A percentile compares a stretch with the other conserved stretches of the same genome.
These are phyloP conservation scores for Bujurquina vittata DNA, from an alignment of 2,113 vertebrate species.

Conservation along the genomic window DNA sequence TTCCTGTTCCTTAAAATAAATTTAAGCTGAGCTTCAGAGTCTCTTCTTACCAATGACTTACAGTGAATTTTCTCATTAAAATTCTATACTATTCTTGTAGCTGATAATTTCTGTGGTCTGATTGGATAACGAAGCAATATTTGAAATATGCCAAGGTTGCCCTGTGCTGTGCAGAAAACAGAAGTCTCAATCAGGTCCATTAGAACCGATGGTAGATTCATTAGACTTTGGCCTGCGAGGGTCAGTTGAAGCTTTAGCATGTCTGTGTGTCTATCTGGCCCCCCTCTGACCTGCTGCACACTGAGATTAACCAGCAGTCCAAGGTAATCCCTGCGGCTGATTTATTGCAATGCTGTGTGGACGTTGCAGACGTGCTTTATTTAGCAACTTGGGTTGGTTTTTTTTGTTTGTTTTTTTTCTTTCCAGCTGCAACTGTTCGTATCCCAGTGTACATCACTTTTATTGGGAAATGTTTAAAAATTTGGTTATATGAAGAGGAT, in stretches of 20 bases:
- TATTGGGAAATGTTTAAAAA: background rate
- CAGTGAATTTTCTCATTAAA: background rate
- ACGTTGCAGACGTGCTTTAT: conserved; percentile 35
- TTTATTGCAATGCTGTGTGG: conserved; percentile 53
- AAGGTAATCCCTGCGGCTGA: conserved; percentile 65
- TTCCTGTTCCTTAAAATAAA: background rate
- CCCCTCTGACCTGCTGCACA: conserved; percentile 23
- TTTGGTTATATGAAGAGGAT: background rate
- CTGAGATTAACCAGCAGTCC: conserved; percentile 65
- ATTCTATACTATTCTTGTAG: background rate
- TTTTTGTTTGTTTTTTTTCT: conserved; percentile 16
- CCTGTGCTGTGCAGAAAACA: background rate
- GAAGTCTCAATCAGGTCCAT: background rate
- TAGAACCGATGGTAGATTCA: conserved; percentile 23
- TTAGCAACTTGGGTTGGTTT: background rate
- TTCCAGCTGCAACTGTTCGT: background rate
- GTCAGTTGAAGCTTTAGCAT: conserved; percentile 41
- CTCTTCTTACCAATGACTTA: background rate
- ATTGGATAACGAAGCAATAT: background rate
- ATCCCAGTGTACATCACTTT: background rate
- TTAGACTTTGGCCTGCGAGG: conserved; percentile 10
- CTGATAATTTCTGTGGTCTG: background rate
- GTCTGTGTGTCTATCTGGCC: conserved; percentile 46
- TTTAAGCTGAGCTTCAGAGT: too few relatives aligned
- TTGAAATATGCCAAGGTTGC: background rate